Evolutionary conservation across 2,888 invertebrate genomes (phyloP), one percentile per base, ranked within the genome.

Genomic region (Caenorhabditis sp.): DNA sequence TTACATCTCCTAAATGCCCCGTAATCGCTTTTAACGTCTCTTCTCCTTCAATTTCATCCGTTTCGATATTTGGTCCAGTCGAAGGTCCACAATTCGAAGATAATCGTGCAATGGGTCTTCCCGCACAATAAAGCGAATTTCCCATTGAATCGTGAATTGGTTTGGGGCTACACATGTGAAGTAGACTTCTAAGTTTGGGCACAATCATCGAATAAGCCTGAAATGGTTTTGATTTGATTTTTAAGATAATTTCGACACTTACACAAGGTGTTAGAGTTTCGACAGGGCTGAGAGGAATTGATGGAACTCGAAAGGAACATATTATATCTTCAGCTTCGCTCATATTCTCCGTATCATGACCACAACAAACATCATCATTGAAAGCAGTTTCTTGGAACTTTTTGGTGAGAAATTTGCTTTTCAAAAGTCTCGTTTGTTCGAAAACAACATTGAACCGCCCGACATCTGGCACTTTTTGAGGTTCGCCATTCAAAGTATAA

Each of bases 201-300:
- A 36, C 54, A 17, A 75, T 66, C n/a, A 59, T 57, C 1, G 66
- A 43, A 26, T 43, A 70, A 0, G 75, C 62, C 69, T 68, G 54
- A 2, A 68, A 64, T 19, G 31, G 5, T 43, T 37, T 19, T 17
- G 2, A 17, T 43, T 43, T 43, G n/a, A n/a, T n/a, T 43, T 3
- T 3, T 10, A 3, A 43, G 3, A 43, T 17, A 12, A 43, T 5
- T 5, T 43, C 17, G 1, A 23, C 19, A 62, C 77, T 66, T 57
- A 79, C 79, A 74, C 80, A 80, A 8, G 80, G 80, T 54, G 76
- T 67, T 0, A 77, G 58, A 19, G 74, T 72, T 50, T 69, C 66
- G 3, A 80, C 62, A 1, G 69, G 75, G 21, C 62, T 59, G 50
- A 80, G 58, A 21, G 75, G 69, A 21, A 65, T 54, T 10, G 75